phyloP scores from a whole-genome alignment of 2,888 invertebrate genomes.

The Leptinotarsa juncta region DNA sequence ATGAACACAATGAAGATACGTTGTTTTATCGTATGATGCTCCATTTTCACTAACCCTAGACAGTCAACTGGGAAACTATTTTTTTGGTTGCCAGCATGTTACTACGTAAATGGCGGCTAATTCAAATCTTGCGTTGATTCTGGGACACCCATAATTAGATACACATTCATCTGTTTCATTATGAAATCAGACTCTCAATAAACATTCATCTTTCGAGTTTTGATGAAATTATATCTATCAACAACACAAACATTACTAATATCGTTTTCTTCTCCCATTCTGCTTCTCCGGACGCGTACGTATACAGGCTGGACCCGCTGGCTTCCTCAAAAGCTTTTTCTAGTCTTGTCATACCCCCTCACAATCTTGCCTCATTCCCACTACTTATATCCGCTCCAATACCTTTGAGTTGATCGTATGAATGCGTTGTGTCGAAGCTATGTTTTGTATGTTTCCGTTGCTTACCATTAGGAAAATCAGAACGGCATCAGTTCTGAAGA shows the following conservation, averaged over 20 bases:
- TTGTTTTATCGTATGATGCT: too few species aligned
- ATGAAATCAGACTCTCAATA: too few species aligned
- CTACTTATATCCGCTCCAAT: slow-evolving; percentile 48
- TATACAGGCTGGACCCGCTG: slow-evolving; percentile 87
- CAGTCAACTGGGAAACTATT: too few species aligned
- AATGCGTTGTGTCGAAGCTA: slow-evolving; percentile 38
- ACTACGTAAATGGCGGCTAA: too few species aligned
- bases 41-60: too few species aligned
- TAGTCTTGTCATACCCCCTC: slow-evolving; percentile 67
- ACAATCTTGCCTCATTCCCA: slow-evolving; percentile 63
- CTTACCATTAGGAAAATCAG: slow-evolving; percentile 38
- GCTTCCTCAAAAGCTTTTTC: slow-evolving; percentile 96
- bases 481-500: slow-evolving; percentile 29
- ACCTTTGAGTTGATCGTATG: slow-evolving; percentile 43
- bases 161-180: too few species aligned
- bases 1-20: too few species aligned
- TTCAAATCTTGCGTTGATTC: too few species aligned
- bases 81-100: too few species aligned
- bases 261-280: slow-evolving; percentile 46
- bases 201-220: too few species aligned
- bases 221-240: too few species aligned
- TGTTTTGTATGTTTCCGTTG: slow-evolving; percentile 44
- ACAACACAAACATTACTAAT: slow-evolving; percentile 30
- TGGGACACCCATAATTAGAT: too few species aligned
- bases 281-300: slow-evolving; percentile 56